phyloP scores from a whole-genome alignment of 37 sponge, comb jelly and placozoan genomes.

The Tethya wilhelma region DNA sequence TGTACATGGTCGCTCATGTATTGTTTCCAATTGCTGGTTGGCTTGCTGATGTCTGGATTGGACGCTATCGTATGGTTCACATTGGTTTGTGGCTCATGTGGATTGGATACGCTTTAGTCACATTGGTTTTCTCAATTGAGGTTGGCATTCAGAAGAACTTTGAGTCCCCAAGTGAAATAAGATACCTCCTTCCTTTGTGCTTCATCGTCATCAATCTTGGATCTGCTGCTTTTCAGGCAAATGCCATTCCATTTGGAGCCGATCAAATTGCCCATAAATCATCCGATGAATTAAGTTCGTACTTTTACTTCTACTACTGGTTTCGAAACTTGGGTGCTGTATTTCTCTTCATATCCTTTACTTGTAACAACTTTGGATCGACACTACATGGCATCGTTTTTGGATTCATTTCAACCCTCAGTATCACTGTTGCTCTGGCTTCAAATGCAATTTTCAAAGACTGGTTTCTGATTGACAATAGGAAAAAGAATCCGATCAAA shows the following conservation, averaged over 20 bases:
- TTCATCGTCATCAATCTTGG: constrained; percentile 28
- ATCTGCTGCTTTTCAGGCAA: constrained; percentile 48
- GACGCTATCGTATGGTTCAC: neutral
- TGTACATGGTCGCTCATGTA: neutral
- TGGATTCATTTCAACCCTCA: neutral
- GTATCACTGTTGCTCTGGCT: constrained; percentile 17
- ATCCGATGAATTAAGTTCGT: constrained; percentile 46
- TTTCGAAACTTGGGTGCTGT: constrained; percentile 43
- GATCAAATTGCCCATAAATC: constrained; percentile 41
- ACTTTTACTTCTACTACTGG: constrained; percentile 76
- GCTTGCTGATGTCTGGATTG: constrained; percentile 1
- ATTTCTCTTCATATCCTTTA: neutral
- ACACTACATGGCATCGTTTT: neutral
- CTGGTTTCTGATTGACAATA: neutral
- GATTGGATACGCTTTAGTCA: neutral
- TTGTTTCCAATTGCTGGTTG: constrained; percentile 5
- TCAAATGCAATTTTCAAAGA: neutral
- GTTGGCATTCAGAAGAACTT: too few relatives aligned
- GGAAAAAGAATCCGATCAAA: constrained; percentile 17
- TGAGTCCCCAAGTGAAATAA: neutral
- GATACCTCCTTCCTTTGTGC: constrained; percentile 10
- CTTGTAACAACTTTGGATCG: neutral
- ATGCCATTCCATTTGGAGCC: constrained; percentile 47
- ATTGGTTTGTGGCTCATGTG: neutral
- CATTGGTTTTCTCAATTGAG: neutral